Conservation (phyloP, 2,797 vertebrate species). For the Rousettus madagascariensis region DNA sequence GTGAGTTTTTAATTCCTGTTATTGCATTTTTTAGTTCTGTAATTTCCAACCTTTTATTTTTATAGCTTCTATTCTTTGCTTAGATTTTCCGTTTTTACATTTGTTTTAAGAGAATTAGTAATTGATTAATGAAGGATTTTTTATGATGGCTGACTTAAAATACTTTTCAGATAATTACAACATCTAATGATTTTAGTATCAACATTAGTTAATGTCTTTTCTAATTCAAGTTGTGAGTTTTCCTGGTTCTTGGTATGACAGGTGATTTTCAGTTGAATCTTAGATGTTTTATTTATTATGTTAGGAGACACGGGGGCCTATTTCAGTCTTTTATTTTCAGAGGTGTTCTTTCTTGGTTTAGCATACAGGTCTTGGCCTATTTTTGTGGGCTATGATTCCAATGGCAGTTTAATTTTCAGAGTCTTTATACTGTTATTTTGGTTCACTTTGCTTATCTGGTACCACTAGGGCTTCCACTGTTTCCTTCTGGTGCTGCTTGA, state of each 20-base stretch:
- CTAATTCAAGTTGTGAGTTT: neutral
- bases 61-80: neutral
- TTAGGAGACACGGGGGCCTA: neutral
- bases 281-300: neutral
- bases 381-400: neutral
- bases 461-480: neutral
- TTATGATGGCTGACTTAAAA: neutral
- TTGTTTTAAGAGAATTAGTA: slow-evolving; percentile 18
- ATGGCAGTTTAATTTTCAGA: neutral
- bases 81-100: neutral
- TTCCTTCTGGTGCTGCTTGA: neutral
- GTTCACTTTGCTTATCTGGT: neutral
- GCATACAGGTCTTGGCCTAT: neutral
- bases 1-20: neutral
- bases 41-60: neutral
- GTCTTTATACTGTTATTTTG: neutral
- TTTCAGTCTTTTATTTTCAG: neutral
- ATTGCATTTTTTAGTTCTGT: neutral
- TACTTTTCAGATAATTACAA: neutral
- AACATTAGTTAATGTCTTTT: neutral
- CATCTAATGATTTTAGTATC: neutral
- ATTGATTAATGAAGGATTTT: neutral
- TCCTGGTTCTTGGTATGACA: neutral
- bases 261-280: slow-evolving; percentile 1
- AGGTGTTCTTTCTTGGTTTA: neutral